These are phyloP conservation scores for Zaprionus gabonicus DNA, from an alignment of 1,140 invertebrate genomes.

Conservation along the genomic window DNA sequence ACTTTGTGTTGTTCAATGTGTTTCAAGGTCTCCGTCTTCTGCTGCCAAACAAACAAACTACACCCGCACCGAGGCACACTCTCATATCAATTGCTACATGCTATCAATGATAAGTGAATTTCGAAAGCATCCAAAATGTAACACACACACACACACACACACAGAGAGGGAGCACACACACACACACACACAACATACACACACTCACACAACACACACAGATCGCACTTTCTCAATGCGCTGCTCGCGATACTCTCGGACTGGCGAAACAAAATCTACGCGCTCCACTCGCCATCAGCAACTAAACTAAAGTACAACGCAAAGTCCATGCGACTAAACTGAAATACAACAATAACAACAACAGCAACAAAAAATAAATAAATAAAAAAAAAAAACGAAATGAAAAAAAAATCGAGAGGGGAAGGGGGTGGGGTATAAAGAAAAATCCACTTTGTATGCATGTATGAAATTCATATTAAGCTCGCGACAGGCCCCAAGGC, in stretches of 20 bases:
- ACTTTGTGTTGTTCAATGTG: conserved; percentile 42
- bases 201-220: conserved; percentile 21
- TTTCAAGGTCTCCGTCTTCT: conserved; percentile 40
- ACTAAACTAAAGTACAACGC: conserved; percentile 79
- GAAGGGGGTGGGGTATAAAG: background rate
- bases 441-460: conserved; percentile 75
- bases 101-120: conserved; percentile 26
- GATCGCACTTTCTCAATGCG: conserved; percentile 3
- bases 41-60: background rate
- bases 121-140: conserved; percentile 16
- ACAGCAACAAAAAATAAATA: conserved; percentile 22
- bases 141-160: conserved; percentile 12
- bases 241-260: conserved; percentile 2
- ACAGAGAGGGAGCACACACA: background rate
- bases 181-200: conserved; percentile 9
- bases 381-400: conserved; percentile 24
- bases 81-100: conserved; percentile 1
- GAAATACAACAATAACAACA: conserved; percentile 59
- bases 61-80: background rate
- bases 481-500: conserved; percentile 29
- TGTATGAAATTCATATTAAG: conserved; percentile 80
- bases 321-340: conserved; percentile 79
- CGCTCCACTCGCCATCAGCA: conserved; percentile 73
- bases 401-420: background rate
- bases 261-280: conserved; percentile 63